A percentile compares a stretch with the other conserved stretches of the same genome.
These are phyloP conservation scores for Campoletis sonorensis DNA, from an alignment of 1,140 invertebrate genomes.

Conservation along the genomic window DNA sequence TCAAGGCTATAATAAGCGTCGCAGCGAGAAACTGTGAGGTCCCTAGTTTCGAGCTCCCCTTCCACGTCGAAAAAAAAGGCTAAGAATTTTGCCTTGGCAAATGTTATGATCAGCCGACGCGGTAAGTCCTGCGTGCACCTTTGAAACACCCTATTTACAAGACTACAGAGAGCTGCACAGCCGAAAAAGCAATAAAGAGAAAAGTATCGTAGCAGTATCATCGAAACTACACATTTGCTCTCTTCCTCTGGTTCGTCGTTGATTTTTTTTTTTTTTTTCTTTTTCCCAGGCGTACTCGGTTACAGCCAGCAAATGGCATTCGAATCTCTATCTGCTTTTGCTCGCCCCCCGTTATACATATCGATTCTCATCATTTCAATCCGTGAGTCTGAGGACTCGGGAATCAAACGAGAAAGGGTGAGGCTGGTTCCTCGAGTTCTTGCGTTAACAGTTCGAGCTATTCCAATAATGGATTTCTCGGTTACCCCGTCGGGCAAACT, in stretches of 20 bases:
- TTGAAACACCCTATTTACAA: background rate
- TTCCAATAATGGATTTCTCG: conserved; percentile 38
- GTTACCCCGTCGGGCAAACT: background rate
- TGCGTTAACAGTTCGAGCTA: conserved; percentile 40
- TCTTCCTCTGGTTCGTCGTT: background rate
- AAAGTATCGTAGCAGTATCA: conserved; percentile 29
- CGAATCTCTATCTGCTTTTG: conserved; percentile 14
- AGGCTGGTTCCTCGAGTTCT: background rate
- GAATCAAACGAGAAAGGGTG: too few relatives aligned
- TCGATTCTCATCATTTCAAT: conserved; percentile 39
- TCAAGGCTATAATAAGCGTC: too few relatives aligned
- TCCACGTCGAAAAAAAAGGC: too few relatives aligned
- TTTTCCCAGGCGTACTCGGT: background rate
- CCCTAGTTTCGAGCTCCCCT: too few relatives aligned
- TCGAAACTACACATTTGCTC: background rate
- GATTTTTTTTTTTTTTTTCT: too few relatives aligned
- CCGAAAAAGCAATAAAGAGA: background rate
- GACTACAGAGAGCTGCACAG: background rate
- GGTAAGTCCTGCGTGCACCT: background rate
- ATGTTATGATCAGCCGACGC: too few relatives aligned
- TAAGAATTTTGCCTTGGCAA: too few relatives aligned
- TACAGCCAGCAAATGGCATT: background rate
- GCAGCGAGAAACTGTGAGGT: too few relatives aligned
- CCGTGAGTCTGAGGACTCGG: background rate
- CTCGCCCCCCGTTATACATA: conserved; percentile 15